Percentiles rank a stretch among this genome's conserved stretches.
Evolutionary conservation across 2,888 invertebrate genomes (phyloP).

Genomic region (Pseudanteris insignis): DNA sequence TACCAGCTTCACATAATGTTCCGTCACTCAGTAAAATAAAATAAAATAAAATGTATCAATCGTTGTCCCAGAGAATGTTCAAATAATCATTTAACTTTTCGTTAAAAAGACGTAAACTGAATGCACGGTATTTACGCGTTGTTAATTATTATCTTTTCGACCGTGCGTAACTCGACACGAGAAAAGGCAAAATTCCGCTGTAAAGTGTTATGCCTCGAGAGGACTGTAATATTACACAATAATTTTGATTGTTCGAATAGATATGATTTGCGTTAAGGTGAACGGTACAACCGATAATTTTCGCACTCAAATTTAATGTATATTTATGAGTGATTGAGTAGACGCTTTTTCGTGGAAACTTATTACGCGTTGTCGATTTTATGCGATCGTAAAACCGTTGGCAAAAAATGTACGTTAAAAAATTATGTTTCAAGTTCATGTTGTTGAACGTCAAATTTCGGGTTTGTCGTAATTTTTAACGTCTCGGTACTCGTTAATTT

Average conservation of each 20-base stretch:
- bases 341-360: conserved; percentile 23
- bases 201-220: too few relatives aligned
- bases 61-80: too few relatives aligned
- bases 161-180: neutral
- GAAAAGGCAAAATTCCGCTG: neutral
- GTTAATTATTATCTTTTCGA: too few relatives aligned
- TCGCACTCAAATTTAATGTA: conserved; percentile 2
- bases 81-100: too few relatives aligned
- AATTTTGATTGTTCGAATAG: neutral
- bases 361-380: conserved; percentile 24
- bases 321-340: conserved; percentile 19
- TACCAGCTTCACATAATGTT: too few relatives aligned
- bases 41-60: too few relatives aligned
- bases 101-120: too few relatives aligned
- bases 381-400: conserved; percentile 24
- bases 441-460: too few relatives aligned
- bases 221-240: too few relatives aligned
- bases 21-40: too few relatives aligned
- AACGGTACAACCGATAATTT: conserved; percentile 3
- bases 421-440: conserved; percentile 13
- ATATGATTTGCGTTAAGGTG: neutral
- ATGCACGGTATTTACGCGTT: too few relatives aligned
- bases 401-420: conserved; percentile 16
- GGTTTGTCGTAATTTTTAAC: too few relatives aligned
- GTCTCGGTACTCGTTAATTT: conserved; percentile 4